Evolutionary conservation across 2,113 vertebrate genomes (phyloP).

Genomic region (Psittacara wagleri): DNA sequence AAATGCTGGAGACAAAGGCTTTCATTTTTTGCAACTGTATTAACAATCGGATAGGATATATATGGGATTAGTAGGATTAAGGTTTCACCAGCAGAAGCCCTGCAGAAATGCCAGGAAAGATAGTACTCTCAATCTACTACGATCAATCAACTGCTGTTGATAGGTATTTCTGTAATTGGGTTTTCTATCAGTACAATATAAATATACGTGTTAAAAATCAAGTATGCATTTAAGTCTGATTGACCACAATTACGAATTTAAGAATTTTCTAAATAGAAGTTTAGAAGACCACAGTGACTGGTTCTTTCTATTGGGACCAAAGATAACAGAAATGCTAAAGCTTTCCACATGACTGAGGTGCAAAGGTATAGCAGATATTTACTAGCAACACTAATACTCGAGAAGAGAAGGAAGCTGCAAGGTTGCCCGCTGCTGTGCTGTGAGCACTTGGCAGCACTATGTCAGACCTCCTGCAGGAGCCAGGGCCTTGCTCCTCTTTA

Average conservation of each 20-base stretch:
- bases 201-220: neutral
- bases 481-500: neutral
- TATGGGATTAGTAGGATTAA: neutral
- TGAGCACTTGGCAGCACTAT: neutral
- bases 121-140: neutral
- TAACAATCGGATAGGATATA: neutral
- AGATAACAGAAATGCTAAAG: neutral
- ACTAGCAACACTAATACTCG: neutral
- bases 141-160: neutral
- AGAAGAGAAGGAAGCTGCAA: neutral
- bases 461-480: neutral
- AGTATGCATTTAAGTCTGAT: neutral
- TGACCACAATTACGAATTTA: neutral
- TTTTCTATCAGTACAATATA: neutral
- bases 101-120: neutral
- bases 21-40: neutral
- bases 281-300: neutral
- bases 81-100: neutral
- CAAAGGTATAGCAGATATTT: neutral
- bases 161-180: neutral
- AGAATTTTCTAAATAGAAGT: neutral
- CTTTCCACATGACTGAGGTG: fast-evolving
- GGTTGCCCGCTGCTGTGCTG: neutral
- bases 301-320: neutral
- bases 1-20: neutral